Conservation (phyloP, 2,797 vertebrate species). For the Ispidina lecontei region DNA sequence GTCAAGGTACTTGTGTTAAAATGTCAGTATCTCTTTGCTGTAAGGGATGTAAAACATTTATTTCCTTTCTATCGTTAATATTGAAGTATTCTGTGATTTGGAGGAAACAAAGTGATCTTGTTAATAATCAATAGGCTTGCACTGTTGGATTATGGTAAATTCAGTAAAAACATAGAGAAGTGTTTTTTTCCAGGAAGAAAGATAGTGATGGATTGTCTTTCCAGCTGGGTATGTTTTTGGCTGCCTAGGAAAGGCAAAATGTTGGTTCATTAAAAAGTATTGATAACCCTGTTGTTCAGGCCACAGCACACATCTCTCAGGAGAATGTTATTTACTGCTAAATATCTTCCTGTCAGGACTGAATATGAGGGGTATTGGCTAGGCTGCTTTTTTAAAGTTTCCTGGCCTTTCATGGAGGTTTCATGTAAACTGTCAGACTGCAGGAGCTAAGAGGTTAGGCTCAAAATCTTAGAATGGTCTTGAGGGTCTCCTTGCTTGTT, state of each 20-base stretch:
- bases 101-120: background rate
- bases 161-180: background rate
- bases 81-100: background rate
- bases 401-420: background rate
- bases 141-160: background rate
- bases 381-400: background rate
- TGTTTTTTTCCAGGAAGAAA: background rate
- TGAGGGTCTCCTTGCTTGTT: accelerated
- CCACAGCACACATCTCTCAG: background rate
- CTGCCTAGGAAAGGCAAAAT: background rate
- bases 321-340: background rate
- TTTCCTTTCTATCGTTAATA: background rate
- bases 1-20: background rate
- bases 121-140: background rate
- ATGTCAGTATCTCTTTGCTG: background rate
- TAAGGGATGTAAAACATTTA: background rate
- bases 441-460: background rate
- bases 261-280: background rate
- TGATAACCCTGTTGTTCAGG: background rate
- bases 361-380: background rate
- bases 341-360: background rate
- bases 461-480: background rate
- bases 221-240: background rate
- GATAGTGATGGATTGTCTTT: background rate
- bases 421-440: background rate